A percentile compares a stretch with the other conserved stretches of the same genome.
These are phyloP conservation scores for Neodontobutis hainanensis DNA, from an alignment of 2,113 vertebrate species.

Conservation along the genomic window DNA sequence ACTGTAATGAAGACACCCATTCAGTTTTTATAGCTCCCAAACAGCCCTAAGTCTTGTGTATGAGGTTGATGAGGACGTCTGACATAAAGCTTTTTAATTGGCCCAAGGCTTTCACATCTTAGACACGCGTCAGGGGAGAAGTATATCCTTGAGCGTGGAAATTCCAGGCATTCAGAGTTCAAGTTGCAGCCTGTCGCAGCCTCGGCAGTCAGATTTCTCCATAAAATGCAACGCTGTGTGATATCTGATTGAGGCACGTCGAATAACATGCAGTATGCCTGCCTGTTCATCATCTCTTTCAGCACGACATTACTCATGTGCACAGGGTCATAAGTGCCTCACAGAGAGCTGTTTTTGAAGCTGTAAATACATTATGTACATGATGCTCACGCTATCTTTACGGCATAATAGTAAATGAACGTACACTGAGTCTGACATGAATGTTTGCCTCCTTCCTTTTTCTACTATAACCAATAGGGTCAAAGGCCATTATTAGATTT, in stretches of 20 bases:
- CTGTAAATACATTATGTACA: conserved; percentile 36
- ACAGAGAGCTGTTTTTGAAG: conserved; percentile 47
- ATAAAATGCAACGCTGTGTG: conserved; percentile 68
- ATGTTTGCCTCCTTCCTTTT: conserved; percentile 30
- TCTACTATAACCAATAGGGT: conserved; percentile 33
- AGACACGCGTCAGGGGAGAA: conserved; percentile 67
- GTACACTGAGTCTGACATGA: conserved; percentile 37
- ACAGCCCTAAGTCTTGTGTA: conserved; percentile 49
- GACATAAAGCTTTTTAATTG: conserved; percentile 65
- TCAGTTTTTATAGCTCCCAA: conserved; percentile 62
- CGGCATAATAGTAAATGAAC: conserved; percentile 48
- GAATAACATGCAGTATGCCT: conserved; percentile 39
- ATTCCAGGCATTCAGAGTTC: conserved; percentile 91
- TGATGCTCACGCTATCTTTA: conserved; percentile 40
- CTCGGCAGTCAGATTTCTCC: conserved; percentile 75
- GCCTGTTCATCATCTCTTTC: conserved; percentile 18
- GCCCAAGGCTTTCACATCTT: conserved; percentile 57
- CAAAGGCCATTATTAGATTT: conserved; percentile 58
- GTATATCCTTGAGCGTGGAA: conserved; percentile 78
- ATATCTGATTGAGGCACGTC: conserved; percentile 68
- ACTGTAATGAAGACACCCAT: conserved; percentile 64
- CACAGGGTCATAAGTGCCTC: conserved; percentile 18
- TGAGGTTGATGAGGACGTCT: conserved; percentile 57
- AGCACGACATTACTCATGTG: conserved; percentile 19
- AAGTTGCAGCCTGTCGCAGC: conserved; percentile 82